Percentiles rank a stretch among this genome's conserved stretches.
Evolutionary conservation across 2,888 invertebrate species (phyloP).

Genomic region (Trissolcus brochymenae): DNA sequence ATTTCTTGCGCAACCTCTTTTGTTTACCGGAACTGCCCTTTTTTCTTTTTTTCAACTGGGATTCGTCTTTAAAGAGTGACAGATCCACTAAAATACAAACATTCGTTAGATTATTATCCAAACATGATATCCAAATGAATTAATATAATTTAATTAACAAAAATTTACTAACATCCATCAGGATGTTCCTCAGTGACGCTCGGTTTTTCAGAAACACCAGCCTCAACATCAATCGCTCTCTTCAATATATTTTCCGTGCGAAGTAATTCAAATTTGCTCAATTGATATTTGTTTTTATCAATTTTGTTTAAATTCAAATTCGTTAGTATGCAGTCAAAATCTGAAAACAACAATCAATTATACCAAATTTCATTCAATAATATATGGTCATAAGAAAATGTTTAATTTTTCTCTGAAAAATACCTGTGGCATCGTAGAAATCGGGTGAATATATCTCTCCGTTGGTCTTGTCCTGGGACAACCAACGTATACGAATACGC

Average conservation of each 20-base stretch:
- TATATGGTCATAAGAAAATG: neutral
- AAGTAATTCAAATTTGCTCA: slow-evolving; percentile 85
- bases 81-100: slow-evolving; percentile 82
- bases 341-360: slow-evolving; percentile 75
- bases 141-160: neutral
- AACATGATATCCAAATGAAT: too few species aligned
- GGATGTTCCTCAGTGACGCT: slow-evolving; percentile 88
- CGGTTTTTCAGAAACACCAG: slow-evolving; percentile 81
- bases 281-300: slow-evolving; percentile 83
- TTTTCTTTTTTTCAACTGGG: slow-evolving; percentile 83
- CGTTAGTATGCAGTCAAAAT: slow-evolving; percentile 92
- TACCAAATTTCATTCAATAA: neutral
- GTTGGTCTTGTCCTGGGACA: slow-evolving; percentile 85
- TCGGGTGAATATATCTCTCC: slow-evolving; percentile 90
- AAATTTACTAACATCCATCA: slow-evolving; percentile 84
- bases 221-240: slow-evolving; percentile 89
- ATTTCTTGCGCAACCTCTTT: slow-evolving; percentile 71
- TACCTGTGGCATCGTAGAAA: slow-evolving; percentile 92
- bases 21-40: slow-evolving; percentile 77
- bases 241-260: slow-evolving; percentile 90
- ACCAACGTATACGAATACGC: slow-evolving; percentile 93
- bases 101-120: slow-evolving; percentile 7
- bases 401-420: neutral
- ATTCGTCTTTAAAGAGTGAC: slow-evolving; percentile 89
- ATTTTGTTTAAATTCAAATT: slow-evolving; percentile 87